phyloP scores from a whole-genome alignment of 2,797 vertebrate species.

The Graptemys geographica region DNA sequence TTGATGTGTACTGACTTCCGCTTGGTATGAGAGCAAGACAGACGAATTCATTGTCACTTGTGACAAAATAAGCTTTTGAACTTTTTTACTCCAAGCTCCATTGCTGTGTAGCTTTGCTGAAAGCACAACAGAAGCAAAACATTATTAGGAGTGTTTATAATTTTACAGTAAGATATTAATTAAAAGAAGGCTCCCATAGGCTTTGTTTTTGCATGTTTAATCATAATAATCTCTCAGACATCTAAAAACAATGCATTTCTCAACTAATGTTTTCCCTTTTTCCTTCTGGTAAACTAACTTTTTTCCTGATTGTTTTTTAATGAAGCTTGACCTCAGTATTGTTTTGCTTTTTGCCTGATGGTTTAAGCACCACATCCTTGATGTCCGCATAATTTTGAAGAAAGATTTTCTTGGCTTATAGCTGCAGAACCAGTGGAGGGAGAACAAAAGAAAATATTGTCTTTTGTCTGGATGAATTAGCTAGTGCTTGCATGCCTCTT shows the following conservation, averaged over 20 bases:
- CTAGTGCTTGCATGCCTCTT: background rate
- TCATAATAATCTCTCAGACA: conserved; percentile 21
- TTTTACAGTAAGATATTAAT: conserved; percentile 54
- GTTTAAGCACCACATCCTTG: conserved; percentile 30
- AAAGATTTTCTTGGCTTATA: conserved; percentile 63
- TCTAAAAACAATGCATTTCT: background rate
- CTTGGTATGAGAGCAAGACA: background rate
- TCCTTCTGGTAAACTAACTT: conserved; percentile 42
- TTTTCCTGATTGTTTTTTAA: conserved; percentile 35
- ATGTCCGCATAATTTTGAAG: conserved; percentile 33
- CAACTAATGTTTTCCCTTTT: conserved; percentile 33
- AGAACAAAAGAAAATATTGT: background rate
- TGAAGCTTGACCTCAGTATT: conserved; percentile 26
- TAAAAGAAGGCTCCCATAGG: conserved; percentile 5
- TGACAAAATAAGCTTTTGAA: background rate
- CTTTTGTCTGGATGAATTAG: conserved; percentile 35
- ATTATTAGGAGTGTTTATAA: background rate
- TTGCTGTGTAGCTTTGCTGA: background rate
- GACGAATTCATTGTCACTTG: background rate
- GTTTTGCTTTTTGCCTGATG: conserved; percentile 37
- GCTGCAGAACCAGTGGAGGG: conserved; percentile 29
- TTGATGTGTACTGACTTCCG: accelerated
- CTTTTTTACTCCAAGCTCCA: background rate
- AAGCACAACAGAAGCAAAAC: background rate
- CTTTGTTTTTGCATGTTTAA: background rate